phyloP scores from a whole-genome alignment of 1,140 invertebrate genomes.

The Drosophila mojavensis region DNA sequence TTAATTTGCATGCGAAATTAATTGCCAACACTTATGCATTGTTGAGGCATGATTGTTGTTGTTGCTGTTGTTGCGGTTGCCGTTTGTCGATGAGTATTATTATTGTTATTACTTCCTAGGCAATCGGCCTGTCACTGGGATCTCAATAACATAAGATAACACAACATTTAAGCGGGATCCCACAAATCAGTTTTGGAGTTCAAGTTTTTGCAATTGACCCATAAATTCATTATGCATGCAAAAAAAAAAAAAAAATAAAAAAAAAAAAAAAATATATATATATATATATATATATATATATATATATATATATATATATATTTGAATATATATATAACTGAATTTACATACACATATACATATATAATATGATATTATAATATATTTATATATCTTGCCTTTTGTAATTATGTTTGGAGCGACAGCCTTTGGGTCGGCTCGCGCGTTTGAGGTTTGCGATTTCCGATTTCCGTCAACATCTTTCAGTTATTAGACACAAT shows the following conservation, averaged over 20 bases:
- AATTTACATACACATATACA: neutral
- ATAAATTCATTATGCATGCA: conserved; percentile 82
- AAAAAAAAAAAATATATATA: too few species aligned
- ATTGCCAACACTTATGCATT: conserved; percentile 67
- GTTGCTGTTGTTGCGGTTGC: conserved; percentile 19
- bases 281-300: conserved; percentile 44
- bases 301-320: conserved; percentile 59
- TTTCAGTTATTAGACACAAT: conserved; percentile 75
- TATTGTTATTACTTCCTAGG: conserved; percentile 67
- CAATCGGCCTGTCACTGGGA: conserved; percentile 44
- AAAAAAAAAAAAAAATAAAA: conserved; percentile 33
- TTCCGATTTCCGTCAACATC: conserved; percentile 77
- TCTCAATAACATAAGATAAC: conserved; percentile 41
- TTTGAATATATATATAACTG: conserved; percentile 21
- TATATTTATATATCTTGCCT: conserved; percentile 37
- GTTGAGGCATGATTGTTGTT: conserved; percentile 18
- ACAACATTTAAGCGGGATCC: conserved; percentile 30
- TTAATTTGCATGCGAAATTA: conserved; percentile 76
- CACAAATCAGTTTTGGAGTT: conserved; percentile 60
- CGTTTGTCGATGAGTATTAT: conserved; percentile 17
- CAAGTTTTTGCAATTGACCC: conserved; percentile 83
- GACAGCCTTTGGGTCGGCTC: conserved; percentile 7
- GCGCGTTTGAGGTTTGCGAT: conserved; percentile 39
- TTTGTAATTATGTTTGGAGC: conserved; percentile 45
- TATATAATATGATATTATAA: conserved; percentile 55